Conservation (phyloP, 2,797 vertebrate genomes). For the Gobionotothen gibberifrons region DNA sequence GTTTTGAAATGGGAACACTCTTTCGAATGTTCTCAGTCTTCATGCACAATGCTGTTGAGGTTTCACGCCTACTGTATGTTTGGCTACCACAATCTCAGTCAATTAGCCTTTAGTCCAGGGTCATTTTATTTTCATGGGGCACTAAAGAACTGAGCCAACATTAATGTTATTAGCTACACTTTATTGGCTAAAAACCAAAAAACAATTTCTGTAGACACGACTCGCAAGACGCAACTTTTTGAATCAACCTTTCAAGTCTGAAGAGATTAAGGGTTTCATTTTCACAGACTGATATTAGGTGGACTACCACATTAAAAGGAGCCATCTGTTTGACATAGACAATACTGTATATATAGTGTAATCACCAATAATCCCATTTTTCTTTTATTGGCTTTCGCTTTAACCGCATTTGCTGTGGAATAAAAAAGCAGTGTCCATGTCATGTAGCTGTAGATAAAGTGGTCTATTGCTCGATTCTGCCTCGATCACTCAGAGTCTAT, state of each 20-base stretch:
- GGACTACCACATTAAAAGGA: not conserved
- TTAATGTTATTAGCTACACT: not conserved
- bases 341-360: not conserved
- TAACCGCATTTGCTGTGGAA: not conserved
- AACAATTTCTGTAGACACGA: not conserved
- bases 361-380: not conserved
- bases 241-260: not conserved
- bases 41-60: not conserved
- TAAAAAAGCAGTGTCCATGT: not conserved
- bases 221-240: not conserved
- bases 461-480: constrained; percentile 1
- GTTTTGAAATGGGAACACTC: not conserved
- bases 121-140: not conserved
- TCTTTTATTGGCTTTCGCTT: constrained; percentile 1
- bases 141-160: not conserved
- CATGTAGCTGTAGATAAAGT: not conserved
- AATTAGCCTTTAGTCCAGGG: not conserved
- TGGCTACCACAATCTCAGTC: not conserved
- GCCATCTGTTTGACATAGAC: not conserved
- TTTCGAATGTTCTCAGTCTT: no score
- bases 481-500: constrained; percentile 32
- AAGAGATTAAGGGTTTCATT: not conserved
- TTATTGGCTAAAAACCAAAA: not conserved
- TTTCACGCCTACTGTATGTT: not conserved
- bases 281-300: not conserved